phyloP scores from a whole-genome alignment of 2,888 invertebrate genomes.

The Fragum whitleyi region DNA sequence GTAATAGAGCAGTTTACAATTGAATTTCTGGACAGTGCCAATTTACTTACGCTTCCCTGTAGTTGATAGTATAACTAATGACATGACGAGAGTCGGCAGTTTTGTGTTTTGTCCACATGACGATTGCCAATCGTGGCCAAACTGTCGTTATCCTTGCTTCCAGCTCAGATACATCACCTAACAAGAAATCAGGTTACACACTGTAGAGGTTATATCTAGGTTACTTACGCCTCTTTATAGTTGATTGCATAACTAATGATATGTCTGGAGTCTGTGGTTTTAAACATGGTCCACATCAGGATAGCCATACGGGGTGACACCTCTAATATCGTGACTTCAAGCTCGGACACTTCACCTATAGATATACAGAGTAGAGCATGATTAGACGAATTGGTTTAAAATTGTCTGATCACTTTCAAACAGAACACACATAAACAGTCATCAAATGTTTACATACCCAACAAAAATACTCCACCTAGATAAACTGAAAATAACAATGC shows the following conservation, averaged over 20 bases:
- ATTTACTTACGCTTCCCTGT: conserved; percentile 89
- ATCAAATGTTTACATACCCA: too few species aligned
- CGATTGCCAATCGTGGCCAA: conserved; percentile 68
- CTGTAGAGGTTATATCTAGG: background rate
- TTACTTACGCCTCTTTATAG: conserved; percentile 90
- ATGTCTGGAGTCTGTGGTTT: conserved; percentile 88
- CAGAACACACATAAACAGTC: too few species aligned
- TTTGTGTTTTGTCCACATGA: conserved; percentile 85
- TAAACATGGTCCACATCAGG: conserved; percentile 85
- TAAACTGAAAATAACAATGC: too few species aligned
- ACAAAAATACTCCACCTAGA: too few species aligned
- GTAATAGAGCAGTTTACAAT: too few species aligned
- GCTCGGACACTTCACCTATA: conserved; percentile 70
- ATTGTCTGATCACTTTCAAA: background rate
- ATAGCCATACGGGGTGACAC: conserved; percentile 68
- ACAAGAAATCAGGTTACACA: conserved; percentile 3
- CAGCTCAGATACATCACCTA: conserved; percentile 71
- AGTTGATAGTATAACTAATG: conserved; percentile 95
- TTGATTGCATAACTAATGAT: conserved; percentile 96
- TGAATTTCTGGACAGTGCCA: too few species aligned
- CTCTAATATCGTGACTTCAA: conserved; percentile 60
- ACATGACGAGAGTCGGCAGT: conserved; percentile 90
- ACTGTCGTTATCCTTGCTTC: conserved; percentile 55
- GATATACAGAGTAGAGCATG: background rate
- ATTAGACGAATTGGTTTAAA: background rate